Conservation (phyloP, 2,797 vertebrate species). For the Propithecus deckenii region DNA sequence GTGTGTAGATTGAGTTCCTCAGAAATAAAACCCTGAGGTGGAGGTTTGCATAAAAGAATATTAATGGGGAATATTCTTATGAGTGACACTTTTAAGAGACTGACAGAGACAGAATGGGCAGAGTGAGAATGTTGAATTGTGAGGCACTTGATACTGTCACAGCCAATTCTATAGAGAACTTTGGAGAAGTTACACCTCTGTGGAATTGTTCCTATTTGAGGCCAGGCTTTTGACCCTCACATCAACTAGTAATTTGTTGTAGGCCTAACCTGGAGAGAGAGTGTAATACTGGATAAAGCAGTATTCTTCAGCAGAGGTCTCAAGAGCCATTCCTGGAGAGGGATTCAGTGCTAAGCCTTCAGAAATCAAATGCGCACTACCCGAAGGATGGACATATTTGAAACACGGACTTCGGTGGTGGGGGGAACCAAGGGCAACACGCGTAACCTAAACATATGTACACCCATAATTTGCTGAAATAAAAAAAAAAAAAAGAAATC, state of each 20-base stretch:
- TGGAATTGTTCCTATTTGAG: background rate
- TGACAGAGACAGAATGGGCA: background rate
- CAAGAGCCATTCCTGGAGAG: background rate
- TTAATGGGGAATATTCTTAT: background rate
- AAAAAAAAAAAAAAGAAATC: no score
- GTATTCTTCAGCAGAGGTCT: background rate
- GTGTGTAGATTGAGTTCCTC: background rate
- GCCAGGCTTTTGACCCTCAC: background rate
- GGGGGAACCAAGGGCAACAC: no score
- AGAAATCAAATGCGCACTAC: no score
- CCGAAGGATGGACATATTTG: no score
- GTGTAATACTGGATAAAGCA: background rate
- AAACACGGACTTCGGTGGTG: no score
- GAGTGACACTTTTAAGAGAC: background rate
- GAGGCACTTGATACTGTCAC: no score
- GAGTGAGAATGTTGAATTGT: background rate
- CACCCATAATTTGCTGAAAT: no score
- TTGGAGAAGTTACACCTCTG: rapidly evolving
- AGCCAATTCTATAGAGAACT: background rate
- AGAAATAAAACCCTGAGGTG: background rate
- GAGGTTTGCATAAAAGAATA: background rate
- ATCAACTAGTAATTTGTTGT: background rate
- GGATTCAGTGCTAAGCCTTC: background rate
- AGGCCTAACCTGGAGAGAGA: background rate
- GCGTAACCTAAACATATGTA: no score